Evolutionary conservation across 2,888 invertebrate genomes (phyloP), one percentile per base, ranked within the genome.

Genomic region (Dromius quadrimaculatus): DNA sequence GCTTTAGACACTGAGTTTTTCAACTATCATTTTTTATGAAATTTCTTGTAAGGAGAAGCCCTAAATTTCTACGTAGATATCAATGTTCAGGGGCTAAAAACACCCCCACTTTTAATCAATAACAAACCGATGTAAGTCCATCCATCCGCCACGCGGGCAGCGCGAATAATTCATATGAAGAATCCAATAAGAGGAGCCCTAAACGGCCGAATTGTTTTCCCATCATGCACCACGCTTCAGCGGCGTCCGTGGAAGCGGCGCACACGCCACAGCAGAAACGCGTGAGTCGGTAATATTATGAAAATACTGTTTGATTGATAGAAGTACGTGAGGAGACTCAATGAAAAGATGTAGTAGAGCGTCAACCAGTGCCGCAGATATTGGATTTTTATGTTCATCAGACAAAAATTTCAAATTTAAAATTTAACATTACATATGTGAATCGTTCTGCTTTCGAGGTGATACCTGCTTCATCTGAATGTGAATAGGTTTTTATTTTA

Each of bases 281-380:
- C 57, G 61, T 47, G 47, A 50, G 22, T 50, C 45, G 59, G 68
- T 68, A 68, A 68, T 68, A 68, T 68, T 71, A 71, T 71, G 71
- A 71, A 71, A 71, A 71, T 71, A 64, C 64, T 64, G 50, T 71
- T 71, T 71, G 71, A 71, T 71, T 71, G 71, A 71, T 71, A 63
- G 71, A 64, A 59, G 65, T 71, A 71, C 71, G 71, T 71, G 71
- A 34, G 22, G 11, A 22, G 71, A 71, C 64, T 71, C 19, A 65
- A 70, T 72, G 72, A 61, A 61, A 22, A 61, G 61, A 62, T 62
- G 41, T 62, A 41, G 23, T 28, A 11, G 11, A 57, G 32, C 6
- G 57, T 4, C 20, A 8, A 34, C 28, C 61, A 62, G 41, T 41
- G 62, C 9, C 62, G 43, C 13, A 62, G 38, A 9, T 34, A 13